These are phyloP conservation scores for Crocodylus rhombifer DNA, from an alignment of 2,797 vertebrate genomes.

Conservation along the genomic window DNA sequence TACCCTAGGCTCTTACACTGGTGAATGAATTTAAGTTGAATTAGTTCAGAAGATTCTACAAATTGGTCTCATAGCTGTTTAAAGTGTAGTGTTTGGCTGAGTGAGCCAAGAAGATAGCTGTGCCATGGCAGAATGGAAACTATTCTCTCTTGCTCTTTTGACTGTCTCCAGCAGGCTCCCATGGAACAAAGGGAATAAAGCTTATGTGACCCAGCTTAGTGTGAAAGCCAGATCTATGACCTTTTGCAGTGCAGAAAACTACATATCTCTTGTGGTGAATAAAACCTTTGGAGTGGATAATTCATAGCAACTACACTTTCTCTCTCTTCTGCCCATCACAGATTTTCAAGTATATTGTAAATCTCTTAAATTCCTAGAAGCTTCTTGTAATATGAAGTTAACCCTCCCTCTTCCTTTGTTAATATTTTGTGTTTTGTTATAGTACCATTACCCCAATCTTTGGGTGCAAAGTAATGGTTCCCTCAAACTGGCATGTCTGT, in stretches of 20 bases:
- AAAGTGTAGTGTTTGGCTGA: not conserved
- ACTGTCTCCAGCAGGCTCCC: not conserved
- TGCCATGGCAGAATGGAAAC: not conserved
- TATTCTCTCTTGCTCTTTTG: not conserved
- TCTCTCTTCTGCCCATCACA: not conserved
- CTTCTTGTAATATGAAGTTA: not conserved
- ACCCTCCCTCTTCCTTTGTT: not conserved
- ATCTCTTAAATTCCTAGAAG: not conserved
- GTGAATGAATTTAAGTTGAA: constrained; percentile 31
- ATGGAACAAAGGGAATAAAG: not conserved
- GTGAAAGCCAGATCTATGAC: not conserved
- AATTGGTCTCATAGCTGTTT: constrained; percentile 9
- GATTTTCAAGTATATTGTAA: not conserved
- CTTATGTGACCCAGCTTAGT: not conserved
- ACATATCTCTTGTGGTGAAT: not conserved
- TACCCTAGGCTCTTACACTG: not conserved
- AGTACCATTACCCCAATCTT: not conserved
- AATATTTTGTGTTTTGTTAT: not conserved
- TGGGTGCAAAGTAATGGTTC: constrained; percentile 20
- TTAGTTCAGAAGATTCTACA: not conserved
- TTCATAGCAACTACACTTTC: not conserved
- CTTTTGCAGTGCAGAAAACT: not conserved
- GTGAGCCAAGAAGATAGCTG: not conserved
- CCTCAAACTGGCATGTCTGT: not conserved
- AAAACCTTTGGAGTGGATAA: not conserved